phyloP scores from a whole-genome alignment of 2,113 vertebrate species.

The Cryptotis parvus region DNA sequence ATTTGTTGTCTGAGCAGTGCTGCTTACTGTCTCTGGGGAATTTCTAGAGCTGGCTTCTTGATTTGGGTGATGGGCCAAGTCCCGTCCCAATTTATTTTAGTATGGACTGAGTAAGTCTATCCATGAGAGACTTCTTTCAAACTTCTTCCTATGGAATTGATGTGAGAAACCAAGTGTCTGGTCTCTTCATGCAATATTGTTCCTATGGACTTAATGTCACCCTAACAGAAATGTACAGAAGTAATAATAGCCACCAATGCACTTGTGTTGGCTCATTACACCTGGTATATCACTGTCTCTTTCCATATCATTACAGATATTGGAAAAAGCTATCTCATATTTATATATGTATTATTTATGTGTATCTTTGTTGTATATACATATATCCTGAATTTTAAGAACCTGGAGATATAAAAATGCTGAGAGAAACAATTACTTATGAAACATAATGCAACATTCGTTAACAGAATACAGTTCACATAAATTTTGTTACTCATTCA shows the following conservation, averaged over 20 bases:
- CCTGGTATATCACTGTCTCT: not conserved
- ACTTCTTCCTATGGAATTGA: not conserved
- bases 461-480: not conserved
- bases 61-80: no score
- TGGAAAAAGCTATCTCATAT: not conserved
- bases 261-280: not conserved
- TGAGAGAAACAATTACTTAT: not conserved
- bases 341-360: not conserved
- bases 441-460: not conserved
- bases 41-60: no score
- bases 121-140: not conserved
- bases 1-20: no score
- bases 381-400: slow-evolving; percentile 29
- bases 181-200: not conserved
- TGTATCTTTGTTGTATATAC: not conserved
- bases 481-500: not conserved
- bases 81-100: no score
- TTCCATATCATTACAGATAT: not conserved
- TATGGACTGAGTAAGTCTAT: not conserved
- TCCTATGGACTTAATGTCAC: not conserved
- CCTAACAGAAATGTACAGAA: not conserved
- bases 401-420: not conserved
- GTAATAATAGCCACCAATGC: not conserved
- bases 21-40: no score
- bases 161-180: not conserved